Evolutionary conservation across 2,888 invertebrate genomes (phyloP).

Genomic region (Dryobota labecula): DNA sequence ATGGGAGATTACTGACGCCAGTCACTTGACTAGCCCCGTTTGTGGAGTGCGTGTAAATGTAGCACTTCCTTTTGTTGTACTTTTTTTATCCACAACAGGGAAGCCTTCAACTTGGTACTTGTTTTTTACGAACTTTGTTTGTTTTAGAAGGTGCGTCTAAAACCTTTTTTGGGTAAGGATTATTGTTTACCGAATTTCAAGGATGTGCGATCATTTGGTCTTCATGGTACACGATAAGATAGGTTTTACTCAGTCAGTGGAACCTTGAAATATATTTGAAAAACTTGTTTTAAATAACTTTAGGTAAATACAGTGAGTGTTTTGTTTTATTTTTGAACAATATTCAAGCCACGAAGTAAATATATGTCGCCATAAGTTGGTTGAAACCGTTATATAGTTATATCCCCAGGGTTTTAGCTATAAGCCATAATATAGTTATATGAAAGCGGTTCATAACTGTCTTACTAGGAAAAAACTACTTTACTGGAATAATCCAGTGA

Average conservation of each 20-base stretch:
- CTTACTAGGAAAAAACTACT: too few species aligned
- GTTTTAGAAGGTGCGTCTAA: background rate
- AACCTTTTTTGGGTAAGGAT: background rate
- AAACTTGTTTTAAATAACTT: background rate
- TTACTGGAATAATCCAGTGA: too few species aligned
- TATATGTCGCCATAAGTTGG: too few species aligned
- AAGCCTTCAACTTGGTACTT: too few species aligned
- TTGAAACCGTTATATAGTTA: too few species aligned
- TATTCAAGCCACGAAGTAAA: background rate
- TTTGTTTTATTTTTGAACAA: background rate
- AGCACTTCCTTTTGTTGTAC: background rate
- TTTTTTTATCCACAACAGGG: too few species aligned
- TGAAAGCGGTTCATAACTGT: too few species aligned
- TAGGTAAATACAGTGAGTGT: background rate
- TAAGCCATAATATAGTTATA: too few species aligned
- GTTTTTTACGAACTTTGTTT: background rate
- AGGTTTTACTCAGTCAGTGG: background rate
- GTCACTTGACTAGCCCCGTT: conserved; percentile 38
- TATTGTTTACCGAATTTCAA: background rate
- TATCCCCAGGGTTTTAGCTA: too few species aligned
- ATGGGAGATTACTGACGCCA: conserved; percentile 53
- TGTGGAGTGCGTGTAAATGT: conserved; percentile 12
- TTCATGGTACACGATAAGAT: background rate
- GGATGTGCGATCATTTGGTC: background rate
- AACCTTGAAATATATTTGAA: background rate